These are phyloP conservation scores for Lacerta bilineata DNA, from an alignment of 2,797 vertebrate species.

Conservation along the genomic window DNA sequence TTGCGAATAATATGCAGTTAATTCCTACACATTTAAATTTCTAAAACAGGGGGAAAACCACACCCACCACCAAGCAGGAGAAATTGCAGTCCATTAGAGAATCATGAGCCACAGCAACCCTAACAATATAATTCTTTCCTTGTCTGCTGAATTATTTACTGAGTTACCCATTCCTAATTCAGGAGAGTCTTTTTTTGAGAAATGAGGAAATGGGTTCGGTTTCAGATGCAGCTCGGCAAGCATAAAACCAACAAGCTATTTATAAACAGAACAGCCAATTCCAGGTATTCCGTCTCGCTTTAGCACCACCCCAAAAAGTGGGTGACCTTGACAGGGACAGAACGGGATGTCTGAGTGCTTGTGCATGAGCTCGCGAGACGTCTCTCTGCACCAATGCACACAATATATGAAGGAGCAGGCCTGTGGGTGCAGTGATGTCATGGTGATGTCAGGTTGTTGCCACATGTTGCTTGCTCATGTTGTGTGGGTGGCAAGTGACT, in stretches of 20 bases:
- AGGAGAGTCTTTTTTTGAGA: not conserved
- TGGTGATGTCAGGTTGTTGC: not conserved
- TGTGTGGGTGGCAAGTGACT: not conserved
- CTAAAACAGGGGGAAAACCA: not conserved
- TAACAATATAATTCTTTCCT: not conserved
- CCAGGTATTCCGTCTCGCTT: not conserved
- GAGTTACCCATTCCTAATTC: not conserved
- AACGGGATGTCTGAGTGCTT: not conserved
- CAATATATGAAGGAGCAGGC: not conserved
- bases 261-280: not conserved
- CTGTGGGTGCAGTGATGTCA: not conserved
- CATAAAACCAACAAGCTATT: not conserved
- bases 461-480: not conserved
- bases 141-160: not conserved
- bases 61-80: not conserved
- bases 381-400: not conserved
- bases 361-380: fast-evolving
- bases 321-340: not conserved
- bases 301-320: not conserved
- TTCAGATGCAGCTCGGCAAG: not conserved
- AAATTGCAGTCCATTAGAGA: not conserved
- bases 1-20: not conserved
- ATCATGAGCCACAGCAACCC: not conserved
- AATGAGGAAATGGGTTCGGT: not conserved
- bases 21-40: not conserved